These are phyloP conservation scores for Amphiduros pacificus DNA, from an alignment of 2,888 invertebrate genomes.

Conservation along the genomic window DNA sequence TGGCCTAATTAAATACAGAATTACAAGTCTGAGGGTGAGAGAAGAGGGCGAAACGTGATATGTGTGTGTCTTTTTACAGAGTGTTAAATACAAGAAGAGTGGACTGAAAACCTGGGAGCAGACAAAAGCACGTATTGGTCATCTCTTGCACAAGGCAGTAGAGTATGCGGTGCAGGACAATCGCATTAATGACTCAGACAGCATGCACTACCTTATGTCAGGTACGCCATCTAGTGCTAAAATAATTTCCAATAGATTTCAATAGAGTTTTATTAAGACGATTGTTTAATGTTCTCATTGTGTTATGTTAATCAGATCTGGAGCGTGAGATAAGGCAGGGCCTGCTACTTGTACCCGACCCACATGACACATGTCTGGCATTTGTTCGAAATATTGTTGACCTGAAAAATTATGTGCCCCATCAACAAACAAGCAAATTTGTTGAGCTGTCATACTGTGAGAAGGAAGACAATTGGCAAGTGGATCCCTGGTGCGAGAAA, in stretches of 20 bases:
- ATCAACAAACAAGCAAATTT: conserved; percentile 34
- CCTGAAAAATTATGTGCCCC: conserved; percentile 51
- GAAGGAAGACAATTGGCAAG: not conserved
- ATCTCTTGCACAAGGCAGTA: conserved; percentile 42
- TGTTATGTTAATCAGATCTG: conserved; percentile 34
- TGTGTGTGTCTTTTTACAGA: too few relatives aligned
- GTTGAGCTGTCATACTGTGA: conserved; percentile 42
- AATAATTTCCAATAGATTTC: not conserved
- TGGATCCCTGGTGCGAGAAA: conserved; percentile 34
- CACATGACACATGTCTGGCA: conserved; percentile 38
- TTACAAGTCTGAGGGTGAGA: too few relatives aligned
- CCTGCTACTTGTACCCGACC: conserved; percentile 35
- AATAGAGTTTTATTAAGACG: conserved; percentile 8
- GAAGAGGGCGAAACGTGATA: too few relatives aligned
- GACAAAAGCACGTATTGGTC: conserved; percentile 35
- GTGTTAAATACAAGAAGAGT: too few relatives aligned
- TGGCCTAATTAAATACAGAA: too few relatives aligned
- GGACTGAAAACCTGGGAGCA: conserved; percentile 36
- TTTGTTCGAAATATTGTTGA: conserved; percentile 51
- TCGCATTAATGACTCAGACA: conserved; percentile 1
- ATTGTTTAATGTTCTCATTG: not conserved
- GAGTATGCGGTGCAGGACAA: conserved; percentile 42
- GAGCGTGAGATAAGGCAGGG: conserved; percentile 46
- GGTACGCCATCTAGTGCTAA: conserved; percentile 3
- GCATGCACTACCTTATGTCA: conserved; percentile 11